phyloP scores from a whole-genome alignment of 2,113 vertebrate species.

The Bos javanicus region DNA sequence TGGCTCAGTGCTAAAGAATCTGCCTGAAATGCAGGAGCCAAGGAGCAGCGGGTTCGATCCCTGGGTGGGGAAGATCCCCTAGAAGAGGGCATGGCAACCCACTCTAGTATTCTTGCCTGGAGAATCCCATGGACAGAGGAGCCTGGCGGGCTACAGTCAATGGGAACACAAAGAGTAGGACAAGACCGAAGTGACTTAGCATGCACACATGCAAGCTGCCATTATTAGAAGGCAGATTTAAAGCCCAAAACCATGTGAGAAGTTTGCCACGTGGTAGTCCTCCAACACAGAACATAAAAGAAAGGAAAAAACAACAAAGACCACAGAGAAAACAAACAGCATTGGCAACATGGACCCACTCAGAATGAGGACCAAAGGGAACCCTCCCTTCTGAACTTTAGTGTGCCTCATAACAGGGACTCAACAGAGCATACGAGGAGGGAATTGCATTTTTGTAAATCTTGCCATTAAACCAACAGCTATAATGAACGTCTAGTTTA shows the following conservation, averaged over 20 bases:
- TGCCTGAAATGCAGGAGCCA: background rate
- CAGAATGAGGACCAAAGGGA: background rate
- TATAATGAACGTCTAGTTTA: background rate
- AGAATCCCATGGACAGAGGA: background rate
- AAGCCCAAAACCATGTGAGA: background rate
- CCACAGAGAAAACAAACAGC: background rate
- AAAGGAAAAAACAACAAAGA: background rate
- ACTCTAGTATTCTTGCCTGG: background rate
- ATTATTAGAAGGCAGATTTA: background rate
- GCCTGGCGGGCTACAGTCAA: background rate
- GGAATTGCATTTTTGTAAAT: background rate
- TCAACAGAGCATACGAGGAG: background rate
- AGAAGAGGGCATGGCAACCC: background rate
- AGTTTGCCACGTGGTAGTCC: background rate
- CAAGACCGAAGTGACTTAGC: background rate
- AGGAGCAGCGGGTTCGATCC: background rate
- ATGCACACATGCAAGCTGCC: background rate
- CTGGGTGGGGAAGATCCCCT: background rate
- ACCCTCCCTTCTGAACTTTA: background rate
- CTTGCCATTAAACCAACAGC: background rate
- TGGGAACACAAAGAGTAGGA: background rate
- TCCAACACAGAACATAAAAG: background rate
- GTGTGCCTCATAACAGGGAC: background rate
- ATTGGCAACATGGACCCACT: background rate
- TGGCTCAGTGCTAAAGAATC: background rate